phyloP scores from a whole-genome alignment of 2,113 vertebrate species.

The Centropristis striata region DNA sequence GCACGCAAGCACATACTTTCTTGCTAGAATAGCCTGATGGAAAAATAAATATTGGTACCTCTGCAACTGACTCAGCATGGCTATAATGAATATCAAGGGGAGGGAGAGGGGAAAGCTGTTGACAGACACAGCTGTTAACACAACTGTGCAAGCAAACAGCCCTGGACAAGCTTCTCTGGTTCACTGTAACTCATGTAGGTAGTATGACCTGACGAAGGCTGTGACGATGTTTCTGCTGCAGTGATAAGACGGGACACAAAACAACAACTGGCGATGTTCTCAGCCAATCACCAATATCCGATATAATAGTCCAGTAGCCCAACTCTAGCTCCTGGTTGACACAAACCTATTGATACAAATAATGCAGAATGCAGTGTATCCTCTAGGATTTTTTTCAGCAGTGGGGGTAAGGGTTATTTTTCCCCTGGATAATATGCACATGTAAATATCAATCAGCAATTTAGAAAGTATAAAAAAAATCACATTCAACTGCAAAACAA shows the following conservation, averaged over 20 bases:
- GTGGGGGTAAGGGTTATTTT: too few relatives aligned
- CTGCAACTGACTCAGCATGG: slow-evolving; percentile 47
- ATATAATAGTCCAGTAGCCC: too few relatives aligned
- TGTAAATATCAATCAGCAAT: too few relatives aligned
- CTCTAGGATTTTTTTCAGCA: too few relatives aligned
- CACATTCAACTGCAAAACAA: too few relatives aligned
- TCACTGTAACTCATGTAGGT: slow-evolving; percentile 12
- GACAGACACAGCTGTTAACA: slow-evolving; percentile 53
- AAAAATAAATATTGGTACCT: slow-evolving; percentile 70
- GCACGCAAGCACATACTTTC: slow-evolving; percentile 5
- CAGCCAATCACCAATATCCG: too few relatives aligned
- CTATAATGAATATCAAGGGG: slow-evolving; percentile 58
- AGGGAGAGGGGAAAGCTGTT: slow-evolving; percentile 40
- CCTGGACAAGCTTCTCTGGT: slow-evolving; percentile 3
- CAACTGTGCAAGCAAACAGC: slow-evolving; percentile 52
- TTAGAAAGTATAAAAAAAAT: too few relatives aligned
- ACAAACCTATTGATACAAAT: too few relatives aligned
- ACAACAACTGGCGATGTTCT: too few relatives aligned
- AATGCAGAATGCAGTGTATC: too few relatives aligned
- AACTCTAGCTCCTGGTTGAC: too few relatives aligned
- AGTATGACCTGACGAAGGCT: slow-evolving; percentile 7
- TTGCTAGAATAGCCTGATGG: slow-evolving; percentile 39
- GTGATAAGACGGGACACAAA: background rate
- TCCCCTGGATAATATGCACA: too few relatives aligned
- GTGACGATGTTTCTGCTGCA: slow-evolving; percentile 14